Evolutionary conservation across 2,888 invertebrate genomes (phyloP).

Genomic region (Dicyrtomina minuta): DNA sequence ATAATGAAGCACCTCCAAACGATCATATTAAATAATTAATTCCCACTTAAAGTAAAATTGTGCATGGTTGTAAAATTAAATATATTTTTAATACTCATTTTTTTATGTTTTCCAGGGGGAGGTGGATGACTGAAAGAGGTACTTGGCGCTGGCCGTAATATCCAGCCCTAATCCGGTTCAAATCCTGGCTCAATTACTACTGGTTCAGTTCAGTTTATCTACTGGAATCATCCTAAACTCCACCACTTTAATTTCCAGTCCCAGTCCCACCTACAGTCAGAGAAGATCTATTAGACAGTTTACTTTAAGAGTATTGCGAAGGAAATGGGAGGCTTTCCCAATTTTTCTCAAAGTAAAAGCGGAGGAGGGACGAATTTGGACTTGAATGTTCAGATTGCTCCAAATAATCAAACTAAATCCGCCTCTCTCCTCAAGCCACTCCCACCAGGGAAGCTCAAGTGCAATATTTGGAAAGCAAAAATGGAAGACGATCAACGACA

Average conservation of each 20-base stretch:
- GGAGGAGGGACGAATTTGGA: conserved; percentile 22
- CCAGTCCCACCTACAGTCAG: conserved; percentile 57
- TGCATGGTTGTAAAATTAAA: too few species aligned
- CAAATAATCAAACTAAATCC: conserved; percentile 59
- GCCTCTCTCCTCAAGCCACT: conserved; percentile 62
- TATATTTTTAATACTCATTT: too few species aligned
- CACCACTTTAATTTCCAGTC: too few species aligned
- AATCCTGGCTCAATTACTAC: conserved; percentile 50
- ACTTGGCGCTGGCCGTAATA: conserved; percentile 4
- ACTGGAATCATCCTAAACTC: conserved; percentile 40
- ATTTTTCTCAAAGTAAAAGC: conserved; percentile 32
- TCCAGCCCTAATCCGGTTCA: conserved; percentile 38
- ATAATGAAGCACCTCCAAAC: too few species aligned
- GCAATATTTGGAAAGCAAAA: conserved; percentile 88
- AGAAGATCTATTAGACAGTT: conserved; percentile 70
- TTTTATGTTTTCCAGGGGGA: too few species aligned
- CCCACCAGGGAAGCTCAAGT: conserved; percentile 88
- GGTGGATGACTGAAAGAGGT: too few species aligned
- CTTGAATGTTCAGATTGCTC: conserved; percentile 57
- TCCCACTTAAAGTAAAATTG: too few species aligned
- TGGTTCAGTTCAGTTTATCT: conserved; percentile 35
- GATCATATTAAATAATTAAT: too few species aligned
- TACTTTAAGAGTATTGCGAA: conserved; percentile 75
- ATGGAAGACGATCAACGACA: conserved; percentile 64
- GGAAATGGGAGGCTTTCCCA: conserved; percentile 58